phyloP scores from a whole-genome alignment of 2,888 invertebrate species.

The Lycia hirtaria region DNA sequence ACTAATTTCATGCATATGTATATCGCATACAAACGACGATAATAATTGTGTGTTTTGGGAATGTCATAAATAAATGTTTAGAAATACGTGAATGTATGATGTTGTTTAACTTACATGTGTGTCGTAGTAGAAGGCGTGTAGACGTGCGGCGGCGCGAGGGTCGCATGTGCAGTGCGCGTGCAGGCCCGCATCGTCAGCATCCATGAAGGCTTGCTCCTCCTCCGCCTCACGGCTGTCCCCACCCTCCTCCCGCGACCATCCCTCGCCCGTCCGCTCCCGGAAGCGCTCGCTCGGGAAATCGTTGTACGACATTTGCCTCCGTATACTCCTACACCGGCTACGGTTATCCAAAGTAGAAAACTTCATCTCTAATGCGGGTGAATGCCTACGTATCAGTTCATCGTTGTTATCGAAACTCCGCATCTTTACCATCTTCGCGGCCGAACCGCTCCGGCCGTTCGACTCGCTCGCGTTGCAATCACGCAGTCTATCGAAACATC shows the following conservation, averaged over 20 bases:
- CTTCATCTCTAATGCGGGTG: slow-evolving; percentile 69
- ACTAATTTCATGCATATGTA: no score
- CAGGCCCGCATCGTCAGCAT: slow-evolving; percentile 71
- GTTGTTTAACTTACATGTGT: slow-evolving; percentile 67
- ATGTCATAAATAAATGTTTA: background rate
- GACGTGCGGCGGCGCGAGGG: slow-evolving; percentile 61
- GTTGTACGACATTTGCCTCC: slow-evolving; percentile 81
- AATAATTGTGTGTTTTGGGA: no score
- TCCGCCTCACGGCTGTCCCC: slow-evolving; percentile 50
- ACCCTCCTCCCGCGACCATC: slow-evolving; percentile 69
- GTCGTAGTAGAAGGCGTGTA: slow-evolving; percentile 77
- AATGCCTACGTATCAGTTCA: slow-evolving; percentile 63
- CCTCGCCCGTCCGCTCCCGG: slow-evolving; percentile 68
- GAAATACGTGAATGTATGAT: background rate
- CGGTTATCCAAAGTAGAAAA: slow-evolving; percentile 81
- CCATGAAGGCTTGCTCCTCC: slow-evolving; percentile 73
- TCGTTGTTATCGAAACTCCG: slow-evolving; percentile 77
- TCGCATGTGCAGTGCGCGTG: slow-evolving; percentile 76
- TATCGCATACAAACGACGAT: no score
- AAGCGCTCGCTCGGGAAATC: slow-evolving; percentile 79
- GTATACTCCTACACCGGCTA: slow-evolving; percentile 77
- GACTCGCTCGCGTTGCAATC: slow-evolving; percentile 66
- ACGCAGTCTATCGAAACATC: slow-evolving; percentile 78
- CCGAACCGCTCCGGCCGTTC: slow-evolving; percentile 55
- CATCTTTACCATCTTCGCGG: slow-evolving; percentile 71